phyloP scores from a whole-genome alignment of 2,797 vertebrate genomes.

The Meriones psammophilus region DNA sequence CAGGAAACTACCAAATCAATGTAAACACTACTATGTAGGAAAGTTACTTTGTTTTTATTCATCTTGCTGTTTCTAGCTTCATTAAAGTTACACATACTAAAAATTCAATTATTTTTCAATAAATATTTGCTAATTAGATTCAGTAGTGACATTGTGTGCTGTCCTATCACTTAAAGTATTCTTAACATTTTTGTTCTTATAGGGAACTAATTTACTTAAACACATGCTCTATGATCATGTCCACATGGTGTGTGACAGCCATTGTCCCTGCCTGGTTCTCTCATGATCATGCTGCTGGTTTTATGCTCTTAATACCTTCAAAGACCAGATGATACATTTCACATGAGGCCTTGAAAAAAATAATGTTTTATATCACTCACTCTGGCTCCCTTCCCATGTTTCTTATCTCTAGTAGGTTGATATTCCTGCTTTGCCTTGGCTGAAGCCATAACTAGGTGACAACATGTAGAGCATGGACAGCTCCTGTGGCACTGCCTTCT shows the following conservation, averaged over 20 bases:
- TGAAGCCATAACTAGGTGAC: not conserved
- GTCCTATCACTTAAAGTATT: not conserved
- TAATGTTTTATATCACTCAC: not conserved
- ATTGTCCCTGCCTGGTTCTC: not conserved
- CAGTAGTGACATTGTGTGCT: not conserved
- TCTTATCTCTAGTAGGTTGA: not conserved
- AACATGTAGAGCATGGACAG: not conserved
- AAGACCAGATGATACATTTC: not conserved
- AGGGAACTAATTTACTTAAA: not conserved
- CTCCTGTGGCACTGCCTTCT: not conserved
- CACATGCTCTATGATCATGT: not conserved
- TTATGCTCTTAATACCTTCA: not conserved
- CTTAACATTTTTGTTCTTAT: not conserved
- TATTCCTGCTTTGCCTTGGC: not conserved
- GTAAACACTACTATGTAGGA: not conserved
- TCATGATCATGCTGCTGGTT: not conserved
- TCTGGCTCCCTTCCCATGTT: not conserved
- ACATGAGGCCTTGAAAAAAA: not conserved
- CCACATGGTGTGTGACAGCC: not conserved
- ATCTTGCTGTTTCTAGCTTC: not conserved
- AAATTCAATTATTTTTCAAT: conserved; percentile 47
- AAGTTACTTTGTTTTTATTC: not conserved
- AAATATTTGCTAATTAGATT: not conserved
- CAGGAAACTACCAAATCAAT: not conserved
- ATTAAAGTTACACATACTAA: not conserved